Conservation (phyloP, 2,888 invertebrate genomes). For the Copidosoma aretas region DNA sequence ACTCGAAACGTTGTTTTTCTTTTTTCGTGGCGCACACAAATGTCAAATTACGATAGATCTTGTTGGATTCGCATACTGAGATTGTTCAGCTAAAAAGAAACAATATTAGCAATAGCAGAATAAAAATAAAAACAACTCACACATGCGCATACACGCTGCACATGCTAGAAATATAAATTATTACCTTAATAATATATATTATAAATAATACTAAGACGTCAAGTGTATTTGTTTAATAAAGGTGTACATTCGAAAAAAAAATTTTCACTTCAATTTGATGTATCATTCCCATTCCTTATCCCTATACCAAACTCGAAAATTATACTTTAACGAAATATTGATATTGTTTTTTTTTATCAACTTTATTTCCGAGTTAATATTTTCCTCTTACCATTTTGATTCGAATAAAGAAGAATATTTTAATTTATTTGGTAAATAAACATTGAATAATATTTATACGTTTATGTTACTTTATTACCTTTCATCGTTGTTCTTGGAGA, state of each 20-base stretch:
- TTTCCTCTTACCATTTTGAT: no score
- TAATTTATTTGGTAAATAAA: no score
- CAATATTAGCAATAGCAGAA: constrained; percentile 55
- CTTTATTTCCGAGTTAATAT: no score
- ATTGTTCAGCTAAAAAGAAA: constrained; percentile 52
- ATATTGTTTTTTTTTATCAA: neutral
- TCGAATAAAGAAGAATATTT: no score
- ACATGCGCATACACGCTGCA: constrained; percentile 61
- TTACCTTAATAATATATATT: constrained; percentile 57
- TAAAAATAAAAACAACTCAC: constrained; percentile 47
- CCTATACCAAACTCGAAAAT: no score
- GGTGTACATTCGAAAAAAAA: constrained; percentile 61
- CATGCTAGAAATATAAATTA: constrained; percentile 60
- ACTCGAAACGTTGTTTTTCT: constrained; percentile 53
- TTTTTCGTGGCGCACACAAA: constrained; percentile 58
- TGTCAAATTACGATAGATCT: constrained; percentile 55
- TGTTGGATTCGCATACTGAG: constrained; percentile 52
- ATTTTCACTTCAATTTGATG: no score
- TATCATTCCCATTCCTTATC: no score
- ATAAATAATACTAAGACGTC: constrained; percentile 62
- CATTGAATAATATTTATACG: no score
- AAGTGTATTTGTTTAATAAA: constrained; percentile 64
- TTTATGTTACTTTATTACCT: neutral
- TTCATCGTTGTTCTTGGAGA: neutral
- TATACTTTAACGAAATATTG: neutral